Base-by-base conservation (phyloP, 2,113 vertebrate genomes). In the Oncorhynchus gorbuscha region DNA sequence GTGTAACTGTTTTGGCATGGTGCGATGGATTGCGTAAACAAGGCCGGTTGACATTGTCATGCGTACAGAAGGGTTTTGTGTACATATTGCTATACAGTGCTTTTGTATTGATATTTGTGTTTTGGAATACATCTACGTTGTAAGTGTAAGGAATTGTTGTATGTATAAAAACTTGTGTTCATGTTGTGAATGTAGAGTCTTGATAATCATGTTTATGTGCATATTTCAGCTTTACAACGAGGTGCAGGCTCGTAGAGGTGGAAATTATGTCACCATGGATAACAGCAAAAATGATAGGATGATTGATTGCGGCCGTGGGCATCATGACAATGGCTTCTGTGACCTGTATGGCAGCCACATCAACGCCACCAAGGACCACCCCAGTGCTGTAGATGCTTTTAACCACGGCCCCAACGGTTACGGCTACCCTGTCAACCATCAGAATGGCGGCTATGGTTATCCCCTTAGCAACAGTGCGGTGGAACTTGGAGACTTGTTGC, bases 151-250 rank as follows among this genome's bases (percentile, higher is more conserved):
- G 2, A 45, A 11, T 45, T 45, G 9, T 45, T 12, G 39, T 45
- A 45, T 45, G 39, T 45, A 12, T 30, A 71, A 20, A 20, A 72
- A 22, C 48, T 16, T 66, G 51, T 61, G 24, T 78, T 55, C 51
- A 55, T 55, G 51, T 55, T 55, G 51, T 55, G 16, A 55, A 55
- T 55, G 67, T 18, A n/a, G 0, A n/a, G 68, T 20, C 22, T 62
- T 61, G 4, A 64, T 70, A 18, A 73, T 74, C 67, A 79, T 12
- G 35, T 77, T 9, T 62, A 3, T 76, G 73, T 76, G 71, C 26
- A n/a, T 79, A 61, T 90, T 89, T 83, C 87, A 99, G 97, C 93
- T 99, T 85, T 99, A 97, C 90, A 96, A 93, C 85, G 96, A 96
- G 84, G 97, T 99, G 81, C 96, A 96, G 89, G 95, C 97, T 80